phyloP scores from a whole-genome alignment of 2,888 invertebrate genomes.

The Xanthia togata region DNA sequence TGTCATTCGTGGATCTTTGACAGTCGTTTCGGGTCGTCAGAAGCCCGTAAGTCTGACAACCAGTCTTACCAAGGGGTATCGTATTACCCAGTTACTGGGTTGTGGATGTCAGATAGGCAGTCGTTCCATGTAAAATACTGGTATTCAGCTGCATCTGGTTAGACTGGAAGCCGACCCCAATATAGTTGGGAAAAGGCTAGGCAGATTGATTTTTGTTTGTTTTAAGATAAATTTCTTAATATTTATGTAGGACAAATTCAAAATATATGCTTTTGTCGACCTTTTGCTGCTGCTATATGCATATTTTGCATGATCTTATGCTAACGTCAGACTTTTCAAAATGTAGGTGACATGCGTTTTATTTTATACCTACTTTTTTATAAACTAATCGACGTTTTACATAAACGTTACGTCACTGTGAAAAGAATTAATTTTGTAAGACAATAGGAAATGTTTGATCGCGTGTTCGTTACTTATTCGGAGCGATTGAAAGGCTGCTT shows the following conservation, averaged over 20 bases:
- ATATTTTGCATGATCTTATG: conserved; percentile 20
- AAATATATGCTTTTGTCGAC: conserved; percentile 31
- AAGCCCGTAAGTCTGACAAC: too few relatives aligned
- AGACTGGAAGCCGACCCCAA: too few relatives aligned
- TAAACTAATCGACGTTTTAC: conserved; percentile 1
- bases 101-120: too few relatives aligned
- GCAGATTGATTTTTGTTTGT: conserved; percentile 21
- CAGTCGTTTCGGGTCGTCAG: too few relatives aligned
- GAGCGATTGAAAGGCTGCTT: conserved; percentile 29
- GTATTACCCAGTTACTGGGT: too few relatives aligned
- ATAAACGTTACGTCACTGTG: conserved; percentile 13
- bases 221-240: conserved; percentile 9
- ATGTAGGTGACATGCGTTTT: conserved; percentile 16
- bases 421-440: conserved; percentile 38
- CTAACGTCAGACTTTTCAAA: conserved; percentile 10
- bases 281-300: conserved; percentile 23
- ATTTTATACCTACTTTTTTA: conserved; percentile 4
- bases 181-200: too few relatives aligned
- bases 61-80: too few relatives aligned
- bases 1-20: too few relatives aligned
- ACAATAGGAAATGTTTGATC: conserved; percentile 51
- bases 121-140: too few relatives aligned
- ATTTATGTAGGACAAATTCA: conserved; percentile 27
- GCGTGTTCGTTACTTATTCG: conserved; percentile 42
- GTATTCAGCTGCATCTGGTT: too few relatives aligned